Evolutionary conservation across 2,888 invertebrate species (phyloP).

Genomic region (Esperia sulphurella): DNA sequence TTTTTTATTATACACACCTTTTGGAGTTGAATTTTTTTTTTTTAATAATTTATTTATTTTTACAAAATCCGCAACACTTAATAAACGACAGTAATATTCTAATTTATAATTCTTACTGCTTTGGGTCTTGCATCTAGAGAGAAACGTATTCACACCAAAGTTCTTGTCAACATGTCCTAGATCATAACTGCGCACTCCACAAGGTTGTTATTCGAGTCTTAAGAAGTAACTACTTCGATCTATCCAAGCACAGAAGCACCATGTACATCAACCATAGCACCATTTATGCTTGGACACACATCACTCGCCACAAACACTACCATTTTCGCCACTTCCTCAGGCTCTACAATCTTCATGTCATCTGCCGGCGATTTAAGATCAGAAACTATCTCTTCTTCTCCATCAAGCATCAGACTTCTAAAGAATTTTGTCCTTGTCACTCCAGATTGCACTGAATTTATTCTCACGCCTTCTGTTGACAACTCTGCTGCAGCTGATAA

Average conservation of each 20-base stretch:
- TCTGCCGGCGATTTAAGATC: constrained; percentile 22
- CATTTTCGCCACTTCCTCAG: constrained; percentile 45
- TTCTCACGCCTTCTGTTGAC: constrained; percentile 33
- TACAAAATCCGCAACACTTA: too few relatives aligned
- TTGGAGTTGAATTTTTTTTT: too few relatives aligned
- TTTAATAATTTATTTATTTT: too few relatives aligned
- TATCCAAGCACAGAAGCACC: constrained; percentile 18
- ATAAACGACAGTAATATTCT: too few relatives aligned
- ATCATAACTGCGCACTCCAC: too few relatives aligned
- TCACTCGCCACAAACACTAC: constrained; percentile 45
- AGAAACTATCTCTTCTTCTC: constrained; percentile 25
- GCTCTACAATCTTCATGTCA: constrained; percentile 33
- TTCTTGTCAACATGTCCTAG: too few relatives aligned
- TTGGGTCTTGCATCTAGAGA: too few relatives aligned
- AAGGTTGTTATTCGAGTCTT: too few relatives aligned
- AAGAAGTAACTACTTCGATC: too few relatives aligned
- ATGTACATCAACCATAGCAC: constrained; percentile 34
- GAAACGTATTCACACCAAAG: too few relatives aligned
- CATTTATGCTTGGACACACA: constrained; percentile 39
- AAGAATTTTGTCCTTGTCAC: constrained; percentile 36
- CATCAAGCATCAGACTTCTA: constrained; percentile 29
- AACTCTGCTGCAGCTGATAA: constrained; percentile 40
- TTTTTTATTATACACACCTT: too few relatives aligned
- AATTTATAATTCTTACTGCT: too few relatives aligned
- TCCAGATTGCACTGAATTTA: constrained; percentile 39